Evolutionary conservation across 2,113 vertebrate genomes (phyloP).

Genomic region (Esox niger): DNA sequence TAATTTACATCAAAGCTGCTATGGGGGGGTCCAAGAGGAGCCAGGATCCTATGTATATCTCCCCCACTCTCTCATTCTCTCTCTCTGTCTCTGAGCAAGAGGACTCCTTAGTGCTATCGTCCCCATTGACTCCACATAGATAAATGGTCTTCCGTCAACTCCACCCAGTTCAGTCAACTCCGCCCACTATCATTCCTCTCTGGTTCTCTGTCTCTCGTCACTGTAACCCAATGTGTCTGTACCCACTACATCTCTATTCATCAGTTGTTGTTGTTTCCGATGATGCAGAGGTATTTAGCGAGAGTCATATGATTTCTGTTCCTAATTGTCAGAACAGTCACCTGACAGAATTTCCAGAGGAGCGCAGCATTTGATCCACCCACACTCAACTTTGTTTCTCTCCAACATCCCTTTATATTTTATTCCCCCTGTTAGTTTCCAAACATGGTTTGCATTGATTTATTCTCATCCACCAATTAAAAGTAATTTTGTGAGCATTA

Average conservation of each 20-base stretch:
- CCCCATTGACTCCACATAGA: constrained; percentile 4
- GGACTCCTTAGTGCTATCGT: background rate
- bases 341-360: constrained; percentile 10
- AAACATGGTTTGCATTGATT: constrained; percentile 64
- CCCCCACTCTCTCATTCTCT: no score
- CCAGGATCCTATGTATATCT: background rate
- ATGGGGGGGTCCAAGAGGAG: constrained; percentile 1
- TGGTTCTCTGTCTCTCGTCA: no score
- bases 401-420: constrained; percentile 3
- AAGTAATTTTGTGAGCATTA: constrained; percentile 68
- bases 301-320: background rate
- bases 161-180: no score
- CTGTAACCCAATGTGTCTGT: no score
- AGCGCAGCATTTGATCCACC: constrained; percentile 7
- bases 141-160: constrained; percentile 6
- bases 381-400: constrained; percentile 5
- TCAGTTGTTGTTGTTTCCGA: no score
- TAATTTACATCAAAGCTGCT: constrained; percentile 63
- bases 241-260: no score
- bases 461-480: constrained; percentile 66
- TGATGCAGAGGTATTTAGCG: background rate
- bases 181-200: no score
- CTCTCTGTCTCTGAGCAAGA: no score
- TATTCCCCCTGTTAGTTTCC: constrained; percentile 16
- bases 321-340: constrained; percentile 1